These are phyloP conservation scores for Stegastes partitus DNA, from an alignment of 2,113 vertebrate species.

Conservation along the genomic window DNA sequence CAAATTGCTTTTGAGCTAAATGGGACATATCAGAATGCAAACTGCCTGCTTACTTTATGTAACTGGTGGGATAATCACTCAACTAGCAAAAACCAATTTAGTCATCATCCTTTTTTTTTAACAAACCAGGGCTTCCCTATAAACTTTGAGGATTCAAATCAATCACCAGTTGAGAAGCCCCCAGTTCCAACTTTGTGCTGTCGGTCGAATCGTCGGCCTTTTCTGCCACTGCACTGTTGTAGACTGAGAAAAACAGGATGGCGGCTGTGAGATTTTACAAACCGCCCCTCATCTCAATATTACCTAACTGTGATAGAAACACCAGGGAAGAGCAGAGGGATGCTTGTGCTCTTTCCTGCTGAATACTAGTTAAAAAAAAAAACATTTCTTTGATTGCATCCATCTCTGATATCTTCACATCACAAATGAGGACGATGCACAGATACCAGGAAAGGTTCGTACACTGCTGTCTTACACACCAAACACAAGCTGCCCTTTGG, in stretches of 20 bases:
- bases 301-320: not conserved
- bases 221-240: not conserved
- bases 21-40: not conserved
- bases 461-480: no score
- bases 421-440: not conserved
- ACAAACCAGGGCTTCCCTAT: not conserved
- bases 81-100: not conserved
- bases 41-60: not conserved
- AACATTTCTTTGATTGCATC: not conserved
- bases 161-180: not conserved
- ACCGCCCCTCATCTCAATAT: not conserved
- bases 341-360: not conserved
- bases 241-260: not conserved
- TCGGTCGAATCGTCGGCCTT: not conserved
- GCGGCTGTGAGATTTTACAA: not conserved
- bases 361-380: not conserved
- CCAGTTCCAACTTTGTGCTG: not conserved
- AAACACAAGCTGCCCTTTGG: no score
- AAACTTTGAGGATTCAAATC: not conserved
- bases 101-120: not conserved
- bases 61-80: not conserved
- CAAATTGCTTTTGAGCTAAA: slow-evolving; percentile 9
- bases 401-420: no score
- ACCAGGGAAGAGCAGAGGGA: not conserved
- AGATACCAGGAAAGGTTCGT: not conserved